Conservation (phyloP, 2,888 invertebrate genomes). For the Helleia helle region DNA sequence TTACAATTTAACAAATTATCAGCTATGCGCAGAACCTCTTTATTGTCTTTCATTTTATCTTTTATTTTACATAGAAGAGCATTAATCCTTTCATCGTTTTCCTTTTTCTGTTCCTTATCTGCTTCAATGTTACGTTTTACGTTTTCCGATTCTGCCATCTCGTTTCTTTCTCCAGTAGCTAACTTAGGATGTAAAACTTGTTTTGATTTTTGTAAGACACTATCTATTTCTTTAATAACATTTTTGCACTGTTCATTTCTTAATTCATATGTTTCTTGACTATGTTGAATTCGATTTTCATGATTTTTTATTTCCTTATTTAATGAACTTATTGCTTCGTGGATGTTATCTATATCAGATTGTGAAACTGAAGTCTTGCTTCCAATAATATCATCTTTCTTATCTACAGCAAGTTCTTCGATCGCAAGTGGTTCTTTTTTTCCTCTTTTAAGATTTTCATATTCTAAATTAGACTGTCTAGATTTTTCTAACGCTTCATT, state of each 20-base stretch:
- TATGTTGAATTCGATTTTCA: constrained; percentile 48
- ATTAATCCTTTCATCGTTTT: constrained; percentile 46
- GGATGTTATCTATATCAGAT: constrained; percentile 50
- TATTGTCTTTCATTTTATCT: constrained; percentile 60
- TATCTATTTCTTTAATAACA: constrained; percentile 58
- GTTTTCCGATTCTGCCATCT: too few species aligned
- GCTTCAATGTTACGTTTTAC: constrained; percentile 32
- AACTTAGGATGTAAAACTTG: constrained; percentile 44
- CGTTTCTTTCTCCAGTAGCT: too few species aligned
- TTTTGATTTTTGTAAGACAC: constrained; percentile 47
- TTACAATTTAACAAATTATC: constrained; percentile 50
- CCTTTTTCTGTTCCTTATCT: constrained; percentile 34
- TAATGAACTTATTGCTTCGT: constrained; percentile 45
- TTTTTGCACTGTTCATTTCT: constrained; percentile 51
- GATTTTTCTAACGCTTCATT: constrained; percentile 59
- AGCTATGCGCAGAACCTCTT: constrained; percentile 51
- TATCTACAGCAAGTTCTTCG: constrained; percentile 9
- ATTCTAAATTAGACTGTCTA: constrained; percentile 48
- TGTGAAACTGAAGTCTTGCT: constrained; percentile 34
- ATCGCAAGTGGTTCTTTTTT: too few species aligned
- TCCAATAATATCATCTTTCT: constrained; percentile 15
- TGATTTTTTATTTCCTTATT: constrained; percentile 51
- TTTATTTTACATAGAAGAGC: constrained; percentile 51
- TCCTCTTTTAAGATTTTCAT: constrained; percentile 45
- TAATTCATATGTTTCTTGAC: constrained; percentile 44